Percentiles rank a stretch among this genome's conserved stretches.
phyloP scores from a whole-genome alignment of 1,140 invertebrate genomes.

The Eumeta japonica region DNA sequence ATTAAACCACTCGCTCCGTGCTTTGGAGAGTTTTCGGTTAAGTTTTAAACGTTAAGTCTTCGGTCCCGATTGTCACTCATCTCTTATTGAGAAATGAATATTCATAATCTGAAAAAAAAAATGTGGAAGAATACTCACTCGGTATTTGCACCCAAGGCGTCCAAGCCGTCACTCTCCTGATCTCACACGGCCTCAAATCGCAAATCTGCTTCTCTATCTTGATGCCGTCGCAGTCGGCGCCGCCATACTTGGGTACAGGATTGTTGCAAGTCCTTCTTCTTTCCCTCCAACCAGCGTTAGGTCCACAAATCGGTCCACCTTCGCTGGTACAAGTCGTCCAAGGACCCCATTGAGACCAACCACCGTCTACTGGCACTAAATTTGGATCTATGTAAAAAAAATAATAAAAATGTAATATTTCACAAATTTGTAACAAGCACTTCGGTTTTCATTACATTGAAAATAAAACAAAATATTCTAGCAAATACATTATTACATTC shows the following conservation, averaged over 20 bases:
- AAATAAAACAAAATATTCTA: no score
- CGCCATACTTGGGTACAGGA: conserved; percentile 42
- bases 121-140: no score
- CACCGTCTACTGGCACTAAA: conserved; percentile 65
- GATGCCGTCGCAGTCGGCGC: conserved; percentile 65
- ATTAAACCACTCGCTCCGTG: no score
- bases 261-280: conserved; percentile 24
- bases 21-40: no score
- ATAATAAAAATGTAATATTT: not conserved
- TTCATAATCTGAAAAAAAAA: no score
- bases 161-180: conserved; percentile 68
- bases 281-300: conserved; percentile 41
- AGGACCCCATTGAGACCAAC: conserved; percentile 72
- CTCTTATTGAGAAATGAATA: no score
- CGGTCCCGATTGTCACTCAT: no score
- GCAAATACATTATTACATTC: no score
- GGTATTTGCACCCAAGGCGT: conserved; percentile 70
- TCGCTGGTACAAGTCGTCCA: conserved; percentile 66
- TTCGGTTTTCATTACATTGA: no score
- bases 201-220: conserved; percentile 66
- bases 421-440: no score
- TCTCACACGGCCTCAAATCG: conserved; percentile 67
- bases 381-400: conserved; percentile 51
- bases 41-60: no score
- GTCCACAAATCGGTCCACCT: conserved; percentile 51